Conservation (phyloP, 2,113 vertebrate species). For the cattle (Bos taurus) region DNA sequence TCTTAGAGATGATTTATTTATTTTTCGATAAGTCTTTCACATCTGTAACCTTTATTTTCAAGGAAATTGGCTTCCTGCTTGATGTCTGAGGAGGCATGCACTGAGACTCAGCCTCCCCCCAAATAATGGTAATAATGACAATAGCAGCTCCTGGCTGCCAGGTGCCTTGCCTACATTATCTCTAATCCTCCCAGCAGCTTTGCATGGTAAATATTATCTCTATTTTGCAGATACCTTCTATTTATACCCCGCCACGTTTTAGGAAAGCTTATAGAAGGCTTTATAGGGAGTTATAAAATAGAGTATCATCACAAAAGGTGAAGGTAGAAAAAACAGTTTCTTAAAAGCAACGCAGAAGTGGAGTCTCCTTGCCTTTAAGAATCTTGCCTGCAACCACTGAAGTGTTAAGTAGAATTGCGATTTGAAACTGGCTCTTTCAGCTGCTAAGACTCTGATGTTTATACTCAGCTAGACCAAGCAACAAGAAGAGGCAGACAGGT, state of each 20-base stretch:
- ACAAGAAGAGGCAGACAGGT: neutral
- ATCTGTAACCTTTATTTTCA: conserved; percentile 57
- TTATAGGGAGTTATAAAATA: conserved; percentile 24
- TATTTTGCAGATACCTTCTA: conserved; percentile 47
- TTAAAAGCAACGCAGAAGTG: neutral
- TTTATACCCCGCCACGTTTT: neutral
- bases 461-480: neutral
- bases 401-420: neutral
- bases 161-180: neutral
- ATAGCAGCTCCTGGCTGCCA: neutral
- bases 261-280: conserved; percentile 28
- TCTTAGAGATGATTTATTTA: conserved; percentile 29
- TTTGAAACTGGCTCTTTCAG: neutral
- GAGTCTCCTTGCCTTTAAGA: neutral
- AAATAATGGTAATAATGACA: conserved; percentile 39
- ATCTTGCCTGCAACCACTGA: neutral
- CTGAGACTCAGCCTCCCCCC: conserved; percentile 19
- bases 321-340: neutral
- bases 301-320: neutral
- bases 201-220: conserved; percentile 57
- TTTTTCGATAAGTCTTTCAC: conserved; percentile 45
- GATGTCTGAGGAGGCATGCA: conserved; percentile 33
- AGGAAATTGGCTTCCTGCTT: conserved; percentile 64
- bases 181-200: conserved; percentile 19
- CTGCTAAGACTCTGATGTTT: neutral